Evolutionary conservation across 2,888 invertebrate species (phyloP).

Genomic region (Acronicta psi): DNA sequence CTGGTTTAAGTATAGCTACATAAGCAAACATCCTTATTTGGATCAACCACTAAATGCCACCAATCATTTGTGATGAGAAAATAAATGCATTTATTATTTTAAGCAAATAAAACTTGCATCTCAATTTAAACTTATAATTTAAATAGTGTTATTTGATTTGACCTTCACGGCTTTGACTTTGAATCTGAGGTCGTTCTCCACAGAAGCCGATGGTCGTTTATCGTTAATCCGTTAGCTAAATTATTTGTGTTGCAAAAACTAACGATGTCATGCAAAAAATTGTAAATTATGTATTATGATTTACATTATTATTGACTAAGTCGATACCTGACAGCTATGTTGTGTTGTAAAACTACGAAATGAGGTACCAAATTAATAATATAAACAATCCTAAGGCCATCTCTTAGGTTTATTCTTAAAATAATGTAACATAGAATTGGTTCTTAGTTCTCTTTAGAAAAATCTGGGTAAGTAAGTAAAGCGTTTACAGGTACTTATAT

Average conservation of each 20-base stretch:
- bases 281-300: not conserved
- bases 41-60: too few species aligned
- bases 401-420: too few species aligned
- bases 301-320: not conserved
- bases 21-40: too few species aligned
- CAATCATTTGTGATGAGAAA: too few species aligned
- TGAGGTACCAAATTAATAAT: too few species aligned
- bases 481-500: too few species aligned
- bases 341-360: too few species aligned
- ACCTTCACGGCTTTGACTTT: constrained; percentile 42
- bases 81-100: not conserved
- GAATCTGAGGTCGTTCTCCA: constrained; percentile 35
- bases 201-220: constrained; percentile 24
- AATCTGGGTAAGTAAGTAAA: too few species aligned
- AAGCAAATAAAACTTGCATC: not conserved
- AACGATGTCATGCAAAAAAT: constrained; percentile 14
- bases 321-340: not conserved
- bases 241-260: constrained; percentile 22
- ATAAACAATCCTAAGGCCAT: too few species aligned
- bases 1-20: too few species aligned
- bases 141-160: constrained; percentile 10
- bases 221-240: constrained; percentile 31
- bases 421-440: too few species aligned
- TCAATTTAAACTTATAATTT: not conserved
- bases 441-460: too few species aligned